Percentiles rank a stretch among this genome's conserved stretches.
Evolutionary conservation across 1,140 invertebrate species (phyloP).

Genomic region (Catajapyx aquilonaris): DNA sequence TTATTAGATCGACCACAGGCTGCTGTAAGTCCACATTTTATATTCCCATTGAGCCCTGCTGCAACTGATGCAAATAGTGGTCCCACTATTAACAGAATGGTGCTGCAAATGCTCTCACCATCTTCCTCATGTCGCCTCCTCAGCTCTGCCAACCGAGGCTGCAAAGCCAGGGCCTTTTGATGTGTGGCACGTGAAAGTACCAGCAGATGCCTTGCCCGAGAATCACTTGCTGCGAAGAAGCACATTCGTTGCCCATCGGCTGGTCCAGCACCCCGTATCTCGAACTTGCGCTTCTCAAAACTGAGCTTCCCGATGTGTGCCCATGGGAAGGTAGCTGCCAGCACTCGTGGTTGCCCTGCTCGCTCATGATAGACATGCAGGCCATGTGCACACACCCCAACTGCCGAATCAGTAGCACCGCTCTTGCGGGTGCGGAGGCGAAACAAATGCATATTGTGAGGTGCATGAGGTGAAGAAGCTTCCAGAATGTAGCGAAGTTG

Average conservation of each 20-base stretch:
- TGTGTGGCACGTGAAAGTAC: constrained; percentile 75
- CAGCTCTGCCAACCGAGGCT: constrained; percentile 57
- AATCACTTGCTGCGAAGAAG: constrained; percentile 72
- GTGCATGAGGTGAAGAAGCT: constrained; percentile 59
- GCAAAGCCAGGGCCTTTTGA: constrained; percentile 83
- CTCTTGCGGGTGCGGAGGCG: constrained; percentile 63
- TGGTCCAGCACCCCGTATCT: constrained; percentile 45
- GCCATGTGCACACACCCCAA: constrained; percentile 62
- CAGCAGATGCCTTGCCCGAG: constrained; percentile 75
- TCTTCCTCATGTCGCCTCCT: constrained; percentile 53
- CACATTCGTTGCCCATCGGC: constrained; percentile 45
- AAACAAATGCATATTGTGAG: constrained; percentile 82
- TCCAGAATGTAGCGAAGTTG: constrained; percentile 74
- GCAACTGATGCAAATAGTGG: too few species aligned
- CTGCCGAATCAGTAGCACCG: constrained; percentile 43
- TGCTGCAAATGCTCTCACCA: constrained; percentile 16
- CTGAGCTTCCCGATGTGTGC: constrained; percentile 80
- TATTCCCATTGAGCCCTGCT: too few species aligned
- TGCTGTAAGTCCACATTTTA: too few species aligned
- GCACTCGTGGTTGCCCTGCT: too few species aligned
- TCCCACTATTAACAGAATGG: too few species aligned
- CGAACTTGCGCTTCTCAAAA: constrained; percentile 92
- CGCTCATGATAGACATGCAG: too few species aligned
- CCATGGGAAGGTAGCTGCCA: constrained; percentile 62
- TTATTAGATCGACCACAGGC: too few species aligned